Evolutionary conservation across 2,113 vertebrate species (phyloP), one percentile per base, ranked within the genome.

Genomic region (Epinephelus moara): DNA sequence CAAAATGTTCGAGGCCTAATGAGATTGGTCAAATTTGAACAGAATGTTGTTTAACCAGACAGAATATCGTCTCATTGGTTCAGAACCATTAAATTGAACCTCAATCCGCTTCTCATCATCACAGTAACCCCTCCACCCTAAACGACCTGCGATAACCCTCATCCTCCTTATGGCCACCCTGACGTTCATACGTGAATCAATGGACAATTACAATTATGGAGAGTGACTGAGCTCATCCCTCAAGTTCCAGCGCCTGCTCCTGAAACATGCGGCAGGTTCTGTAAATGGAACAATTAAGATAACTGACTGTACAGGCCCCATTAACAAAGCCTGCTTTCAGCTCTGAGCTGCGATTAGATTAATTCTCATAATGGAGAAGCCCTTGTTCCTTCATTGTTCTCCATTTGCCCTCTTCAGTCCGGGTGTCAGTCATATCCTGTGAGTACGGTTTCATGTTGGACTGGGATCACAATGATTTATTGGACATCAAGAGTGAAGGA

Each of bases 201-300:
- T 85, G 88, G 91, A 94, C 84, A 75, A 93, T 93, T 92, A 93
- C 89, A 93, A 94, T 95, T 89, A 94, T 53, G 80, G 72, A 89
- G 89, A 94, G 93, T 95, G 92, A 93, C 89, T 88, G 89, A 91
- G 84, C 91, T 86, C 93, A 89, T 92, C 90, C 84, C 87, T 92
- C 88, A 85, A 92, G 84, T 92, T 93, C 81, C 89, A 88, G 79
- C 57, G 30, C 60, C 76, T 53, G 93, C 89, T 83, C 84, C 85
- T 90, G 88, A 94, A 93, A 94, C 88, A 89, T 91, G 87, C 87
- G 66, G 84, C 87, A 86, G 87, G 84, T 92, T 94, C 91, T 91
- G 88, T 90, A 90, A 95, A 95, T 91, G 88, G 92, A 94, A 94
- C 94, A 95, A 96, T 96, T 95, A 93, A 92, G 93, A 94, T 95